Conservation (phyloP, 2,888 invertebrate species). For the Bombyx huttoni region DNA sequence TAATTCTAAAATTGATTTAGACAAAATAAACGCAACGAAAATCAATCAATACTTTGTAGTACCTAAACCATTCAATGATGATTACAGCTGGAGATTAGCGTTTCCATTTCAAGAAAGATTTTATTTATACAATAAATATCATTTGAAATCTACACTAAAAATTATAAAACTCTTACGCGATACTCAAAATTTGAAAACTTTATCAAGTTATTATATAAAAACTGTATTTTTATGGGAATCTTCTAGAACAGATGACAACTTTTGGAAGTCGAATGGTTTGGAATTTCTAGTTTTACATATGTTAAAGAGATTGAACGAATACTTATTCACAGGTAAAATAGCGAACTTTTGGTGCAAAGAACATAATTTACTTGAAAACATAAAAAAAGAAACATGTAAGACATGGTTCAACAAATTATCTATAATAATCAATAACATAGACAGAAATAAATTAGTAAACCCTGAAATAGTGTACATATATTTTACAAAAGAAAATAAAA, state of each 20-base stretch:
- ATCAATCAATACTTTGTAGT: slow-evolving; percentile 34
- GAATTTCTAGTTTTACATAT: slow-evolving; percentile 32
- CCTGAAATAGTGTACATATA: slow-evolving; percentile 22
- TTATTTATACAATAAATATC: slow-evolving; percentile 27
- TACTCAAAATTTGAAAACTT: slow-evolving; percentile 33
- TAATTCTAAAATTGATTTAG: slow-evolving; percentile 25
- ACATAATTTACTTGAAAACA: slow-evolving; percentile 34
- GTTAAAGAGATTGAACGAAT: slow-evolving; percentile 30
- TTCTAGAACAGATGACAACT: slow-evolving; percentile 14
- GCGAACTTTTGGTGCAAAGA: slow-evolving; percentile 39
- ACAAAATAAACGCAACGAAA: slow-evolving; percentile 17
- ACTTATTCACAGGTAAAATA: slow-evolving; percentile 22
- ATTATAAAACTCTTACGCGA: slow-evolving; percentile 39
- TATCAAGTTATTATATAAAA: slow-evolving; percentile 48
- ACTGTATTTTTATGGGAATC: slow-evolving; percentile 44
- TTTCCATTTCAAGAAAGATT: slow-evolving; percentile 43
- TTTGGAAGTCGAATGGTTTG: slow-evolving; percentile 34
- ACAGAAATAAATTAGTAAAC: slow-evolving; percentile 19
- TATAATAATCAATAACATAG: slow-evolving; percentile 27
- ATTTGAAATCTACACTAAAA: slow-evolving; percentile 37
- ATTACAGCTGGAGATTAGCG: slow-evolving; percentile 39
- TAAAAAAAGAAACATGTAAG: slow-evolving; percentile 28
- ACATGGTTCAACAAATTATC: slow-evolving; percentile 35
- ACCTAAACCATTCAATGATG: slow-evolving; percentile 36
- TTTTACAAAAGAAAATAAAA: slow-evolving; percentile 10